These are phyloP conservation scores for Cavia porcellus DNA, from an alignment of 2,113 vertebrate species.

Conservation along the genomic window DNA sequence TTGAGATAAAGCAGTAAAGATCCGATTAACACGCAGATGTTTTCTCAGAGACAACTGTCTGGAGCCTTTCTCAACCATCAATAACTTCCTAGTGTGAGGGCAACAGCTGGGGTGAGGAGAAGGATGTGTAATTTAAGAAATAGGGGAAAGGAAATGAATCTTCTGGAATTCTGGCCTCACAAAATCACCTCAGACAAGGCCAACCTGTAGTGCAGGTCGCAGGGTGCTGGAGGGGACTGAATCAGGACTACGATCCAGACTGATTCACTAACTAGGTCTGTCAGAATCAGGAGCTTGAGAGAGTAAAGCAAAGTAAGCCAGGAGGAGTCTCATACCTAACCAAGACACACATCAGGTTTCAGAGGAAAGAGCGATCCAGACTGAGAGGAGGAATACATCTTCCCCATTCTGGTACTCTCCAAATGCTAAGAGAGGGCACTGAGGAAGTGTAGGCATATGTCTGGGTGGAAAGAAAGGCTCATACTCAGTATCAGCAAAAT, in stretches of 20 bases:
- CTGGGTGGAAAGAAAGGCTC: background rate
- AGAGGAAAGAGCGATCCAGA: background rate
- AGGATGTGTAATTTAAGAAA: background rate
- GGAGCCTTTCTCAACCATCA: background rate
- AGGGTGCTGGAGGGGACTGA: background rate
- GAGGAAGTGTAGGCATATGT: slow-evolving; percentile 60
- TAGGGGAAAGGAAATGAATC: background rate
- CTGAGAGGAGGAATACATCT: background rate
- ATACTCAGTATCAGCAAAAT: slow-evolving; percentile 46
- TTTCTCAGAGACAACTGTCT: slow-evolving; percentile 22
- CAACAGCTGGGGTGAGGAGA: background rate
- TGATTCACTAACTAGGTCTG: background rate
- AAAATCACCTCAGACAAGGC: background rate
- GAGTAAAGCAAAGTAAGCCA: background rate
- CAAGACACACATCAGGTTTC: background rate
- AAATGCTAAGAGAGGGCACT: slow-evolving; percentile 28
- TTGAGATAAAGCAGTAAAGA: slow-evolving; percentile 30
- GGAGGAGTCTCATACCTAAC: background rate
- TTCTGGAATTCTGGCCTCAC: background rate
- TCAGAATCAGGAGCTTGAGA: background rate
- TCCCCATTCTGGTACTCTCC: slow-evolving; percentile 28
- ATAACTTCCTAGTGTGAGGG: background rate
- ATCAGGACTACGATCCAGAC: background rate
- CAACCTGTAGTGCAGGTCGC: background rate
- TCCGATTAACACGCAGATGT: slow-evolving; percentile 17